Evolutionary conservation across 2,113 vertebrate genomes (phyloP).

Genomic region (Lethenteron camtschaticum): DNA sequence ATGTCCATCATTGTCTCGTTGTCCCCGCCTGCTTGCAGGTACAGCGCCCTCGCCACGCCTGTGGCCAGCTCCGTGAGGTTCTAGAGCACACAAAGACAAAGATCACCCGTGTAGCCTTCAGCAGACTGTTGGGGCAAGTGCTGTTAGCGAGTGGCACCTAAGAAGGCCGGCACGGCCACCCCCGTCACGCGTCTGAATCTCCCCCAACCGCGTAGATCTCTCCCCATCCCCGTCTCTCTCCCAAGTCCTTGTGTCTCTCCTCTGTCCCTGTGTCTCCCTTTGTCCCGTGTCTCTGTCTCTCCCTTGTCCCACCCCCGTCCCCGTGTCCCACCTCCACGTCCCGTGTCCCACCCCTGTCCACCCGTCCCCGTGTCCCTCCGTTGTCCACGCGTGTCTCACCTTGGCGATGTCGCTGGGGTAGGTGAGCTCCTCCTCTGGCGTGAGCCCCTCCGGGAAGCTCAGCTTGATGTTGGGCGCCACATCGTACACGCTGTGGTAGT

Average conservation of each 20-base stretch:
- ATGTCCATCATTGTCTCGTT: conserved; percentile 15
- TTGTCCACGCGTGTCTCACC: conserved; percentile 20
- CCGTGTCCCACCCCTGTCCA: too few species aligned
- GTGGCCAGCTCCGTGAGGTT: conserved; percentile 49
- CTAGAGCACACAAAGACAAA: conserved; percentile 18
- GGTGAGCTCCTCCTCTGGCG: conserved; percentile 42
- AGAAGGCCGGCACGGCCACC: too few species aligned
- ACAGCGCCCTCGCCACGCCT: conserved; percentile 41
- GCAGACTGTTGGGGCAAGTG: neutral
- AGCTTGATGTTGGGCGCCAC: conserved; percentile 36
- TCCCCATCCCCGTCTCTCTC: too few species aligned
- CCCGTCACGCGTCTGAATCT: too few species aligned
- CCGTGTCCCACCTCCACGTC: too few species aligned
- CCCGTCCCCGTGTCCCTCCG: too few species aligned
- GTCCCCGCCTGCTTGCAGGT: conserved; percentile 41
- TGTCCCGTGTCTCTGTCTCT: too few species aligned
- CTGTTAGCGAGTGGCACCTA: neutral
- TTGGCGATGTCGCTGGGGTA: conserved; percentile 37
- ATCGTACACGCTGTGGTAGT: conserved; percentile 67
- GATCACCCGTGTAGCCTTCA: neutral
- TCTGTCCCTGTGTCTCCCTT: too few species aligned
- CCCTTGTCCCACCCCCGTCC: too few species aligned
- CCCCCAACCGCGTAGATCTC: too few species aligned
- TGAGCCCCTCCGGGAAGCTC: conserved; percentile 32
- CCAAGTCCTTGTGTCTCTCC: too few species aligned